These are phyloP conservation scores for Amphiura filiformis DNA, from an alignment of 35 echinoderm and acorn worm genomes.

Conservation along the genomic window DNA sequence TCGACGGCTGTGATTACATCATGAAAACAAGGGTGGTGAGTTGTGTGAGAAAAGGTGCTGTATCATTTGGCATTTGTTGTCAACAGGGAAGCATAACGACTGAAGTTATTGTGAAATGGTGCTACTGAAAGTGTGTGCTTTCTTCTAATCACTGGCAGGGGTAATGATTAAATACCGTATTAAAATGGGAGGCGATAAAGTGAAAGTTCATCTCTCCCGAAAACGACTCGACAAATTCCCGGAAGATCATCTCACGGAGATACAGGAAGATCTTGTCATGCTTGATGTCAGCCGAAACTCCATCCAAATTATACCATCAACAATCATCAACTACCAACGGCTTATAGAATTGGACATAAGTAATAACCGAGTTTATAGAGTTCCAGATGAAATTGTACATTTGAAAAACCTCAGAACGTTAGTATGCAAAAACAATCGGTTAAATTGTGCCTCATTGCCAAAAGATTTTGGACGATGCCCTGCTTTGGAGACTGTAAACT, in stretches of 20 bases:
- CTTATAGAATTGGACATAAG: conserved; percentile 82
- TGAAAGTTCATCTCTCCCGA: conserved; percentile 29
- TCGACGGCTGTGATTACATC: too few species aligned
- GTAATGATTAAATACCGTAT: background rate
- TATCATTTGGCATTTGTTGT: too few species aligned
- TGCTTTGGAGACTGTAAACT: conserved; percentile 77
- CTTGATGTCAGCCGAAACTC: conserved; percentile 74
- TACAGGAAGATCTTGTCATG: conserved; percentile 37
- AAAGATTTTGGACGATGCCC: conserved; percentile 73
- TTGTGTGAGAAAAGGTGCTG: too few species aligned
- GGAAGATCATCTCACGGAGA: conserved; percentile 18
- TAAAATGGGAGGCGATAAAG: background rate
- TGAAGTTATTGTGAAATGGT: too few species aligned
- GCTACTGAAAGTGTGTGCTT: background rate
- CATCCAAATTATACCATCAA: conserved; percentile 61
- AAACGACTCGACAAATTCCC: conserved; percentile 73
- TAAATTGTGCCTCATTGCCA: conserved; percentile 72
- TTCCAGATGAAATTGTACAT: conserved; percentile 66
- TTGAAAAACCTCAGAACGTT: conserved; percentile 47
- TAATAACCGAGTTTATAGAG: conserved; percentile 61
- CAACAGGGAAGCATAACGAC: too few species aligned
- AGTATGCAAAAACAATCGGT: conserved; percentile 71
- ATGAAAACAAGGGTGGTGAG: too few species aligned
- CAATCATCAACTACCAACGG: conserved; percentile 39
- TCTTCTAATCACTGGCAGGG: background rate